These are phyloP conservation scores for Sialis lutaria DNA, from an alignment of 2,888 invertebrate genomes.

Conservation along the genomic window DNA sequence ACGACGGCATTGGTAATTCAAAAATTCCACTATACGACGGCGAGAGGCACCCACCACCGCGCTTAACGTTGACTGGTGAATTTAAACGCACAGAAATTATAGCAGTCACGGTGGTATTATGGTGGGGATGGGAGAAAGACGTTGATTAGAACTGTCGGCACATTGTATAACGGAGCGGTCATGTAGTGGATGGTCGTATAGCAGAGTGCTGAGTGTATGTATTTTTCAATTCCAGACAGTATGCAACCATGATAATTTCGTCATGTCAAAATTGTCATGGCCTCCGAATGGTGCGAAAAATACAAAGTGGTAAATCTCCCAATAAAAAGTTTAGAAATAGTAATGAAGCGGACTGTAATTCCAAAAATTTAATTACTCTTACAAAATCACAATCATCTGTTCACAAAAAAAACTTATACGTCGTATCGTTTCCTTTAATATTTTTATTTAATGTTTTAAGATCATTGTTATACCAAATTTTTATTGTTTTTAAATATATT, in stretches of 20 bases:
- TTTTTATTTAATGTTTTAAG: slow-evolving; percentile 71
- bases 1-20: no score
- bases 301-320: slow-evolving; percentile 40
- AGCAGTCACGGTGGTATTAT: no score
- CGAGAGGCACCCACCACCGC: no score
- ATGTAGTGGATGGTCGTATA: no score
- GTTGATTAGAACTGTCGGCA: no score
- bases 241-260: neutral
- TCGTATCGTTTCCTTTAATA: slow-evolving; percentile 76
- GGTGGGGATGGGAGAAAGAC: no score
- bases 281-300: slow-evolving; percentile 47
- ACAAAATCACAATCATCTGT: slow-evolving; percentile 50
- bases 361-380: slow-evolving; percentile 40
- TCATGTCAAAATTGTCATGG: slow-evolving; percentile 31
- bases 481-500: slow-evolving; percentile 70
- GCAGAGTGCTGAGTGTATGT: no score
- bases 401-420: slow-evolving; percentile 74
- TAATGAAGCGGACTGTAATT: slow-evolving; percentile 34
- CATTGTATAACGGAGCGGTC: no score
- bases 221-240: neutral
- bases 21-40: no score
- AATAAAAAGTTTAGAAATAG: slow-evolving; percentile 43
- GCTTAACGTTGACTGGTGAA: no score
- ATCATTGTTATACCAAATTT: slow-evolving; percentile 69
- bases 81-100: no score